Percentiles rank a stretch among this genome's conserved stretches.
Evolutionary conservation across 2,797 vertebrate genomes (phyloP).

Genomic region (Lutjanus campechanus): DNA sequence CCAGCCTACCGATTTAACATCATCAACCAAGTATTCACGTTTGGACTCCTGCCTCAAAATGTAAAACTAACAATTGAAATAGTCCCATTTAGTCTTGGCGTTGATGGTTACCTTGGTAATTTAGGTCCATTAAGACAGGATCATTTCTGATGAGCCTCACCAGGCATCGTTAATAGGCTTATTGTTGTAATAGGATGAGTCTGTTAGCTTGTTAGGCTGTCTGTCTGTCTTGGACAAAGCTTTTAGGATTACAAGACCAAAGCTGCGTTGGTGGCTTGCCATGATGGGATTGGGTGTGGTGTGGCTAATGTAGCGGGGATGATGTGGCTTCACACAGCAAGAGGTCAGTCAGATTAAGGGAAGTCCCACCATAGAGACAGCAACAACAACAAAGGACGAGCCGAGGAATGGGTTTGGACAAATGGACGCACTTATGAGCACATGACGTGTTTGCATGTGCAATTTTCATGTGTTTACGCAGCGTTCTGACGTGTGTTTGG

Average conservation of each 20-base stretch:
- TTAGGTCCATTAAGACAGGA: constrained; percentile 40
- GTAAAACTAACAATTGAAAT: constrained; percentile 22
- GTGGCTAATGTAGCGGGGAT: not conserved
- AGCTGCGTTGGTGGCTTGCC: constrained; percentile 16
- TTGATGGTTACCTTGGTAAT: constrained; percentile 35
- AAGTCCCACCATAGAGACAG: not conserved
- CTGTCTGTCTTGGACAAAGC: constrained; percentile 52
- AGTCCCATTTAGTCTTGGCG: constrained; percentile 24
- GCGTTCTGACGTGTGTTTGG: constrained; percentile 4
- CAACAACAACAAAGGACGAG: constrained; percentile 4
- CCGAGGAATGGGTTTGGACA: not conserved
- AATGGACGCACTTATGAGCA: constrained; percentile 1
- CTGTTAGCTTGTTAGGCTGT: constrained; percentile 43
- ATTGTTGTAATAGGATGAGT: constrained; percentile 50
- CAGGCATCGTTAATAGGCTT: constrained; percentile 53
- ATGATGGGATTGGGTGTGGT: not conserved
- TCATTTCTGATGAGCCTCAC: constrained; percentile 31
- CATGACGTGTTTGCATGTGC: not conserved
- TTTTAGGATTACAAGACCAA: constrained; percentile 52
- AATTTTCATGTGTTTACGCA: constrained; percentile 6
- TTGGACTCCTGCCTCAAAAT: constrained; percentile 32
- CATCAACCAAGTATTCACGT: constrained; percentile 38
- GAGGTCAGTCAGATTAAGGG: constrained; percentile 15
- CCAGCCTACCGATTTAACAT: constrained; percentile 29
- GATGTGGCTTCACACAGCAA: constrained; percentile 1